Base-by-base conservation (phyloP, 1,140 invertebrate genomes). In the Ips typographus region DNA sequence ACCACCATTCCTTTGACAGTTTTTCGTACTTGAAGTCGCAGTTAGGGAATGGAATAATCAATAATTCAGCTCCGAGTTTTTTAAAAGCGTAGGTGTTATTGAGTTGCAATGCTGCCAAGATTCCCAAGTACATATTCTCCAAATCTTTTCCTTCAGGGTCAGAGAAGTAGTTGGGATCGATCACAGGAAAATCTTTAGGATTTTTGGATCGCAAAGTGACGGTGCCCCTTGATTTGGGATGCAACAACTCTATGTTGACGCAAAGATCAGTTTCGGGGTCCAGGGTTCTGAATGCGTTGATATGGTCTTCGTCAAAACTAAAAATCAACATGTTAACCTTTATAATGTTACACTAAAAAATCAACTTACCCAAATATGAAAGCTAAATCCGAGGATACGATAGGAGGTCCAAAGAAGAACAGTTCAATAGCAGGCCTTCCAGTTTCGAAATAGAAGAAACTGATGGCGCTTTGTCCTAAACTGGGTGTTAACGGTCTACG, bases 111-210 rank as follows among this genome's bases (percentile, higher is more conserved):
- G 72, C 75, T 68, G 83, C 80, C 71, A 80, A 82, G 7, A 84
- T 82, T 36, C 83, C 85, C 75, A 81, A 83, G 6, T 87, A 76
- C 67, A 87, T 77, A 4, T 79, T 82, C 40, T 80, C 65, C 22
- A 87, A 70, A 74, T 89, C 88, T 36, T 78, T 77, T 36, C 74
- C 65, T 41, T 86, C 83, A 6, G 85, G 65, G 49, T 85, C 80
- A 1, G 79, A 79, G 3, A 90, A 84, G 74, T 88, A 90, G 71
- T 88, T 88, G 2, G 90, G 84, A 74, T 87, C 84, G 59, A 93
- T 86, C 40, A 86, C 65, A 3, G 91, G 91, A 72, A 83, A 80
- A 2, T 85, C 83, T 44, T 82, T 83, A 1, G 89, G 89, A 81
- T 91, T 82, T 39, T 70, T 80, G 62, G 82, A 80, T 68, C 79